phyloP scores from a whole-genome alignment of 2,797 vertebrate species.

The Hyperoplus immaculatus region DNA sequence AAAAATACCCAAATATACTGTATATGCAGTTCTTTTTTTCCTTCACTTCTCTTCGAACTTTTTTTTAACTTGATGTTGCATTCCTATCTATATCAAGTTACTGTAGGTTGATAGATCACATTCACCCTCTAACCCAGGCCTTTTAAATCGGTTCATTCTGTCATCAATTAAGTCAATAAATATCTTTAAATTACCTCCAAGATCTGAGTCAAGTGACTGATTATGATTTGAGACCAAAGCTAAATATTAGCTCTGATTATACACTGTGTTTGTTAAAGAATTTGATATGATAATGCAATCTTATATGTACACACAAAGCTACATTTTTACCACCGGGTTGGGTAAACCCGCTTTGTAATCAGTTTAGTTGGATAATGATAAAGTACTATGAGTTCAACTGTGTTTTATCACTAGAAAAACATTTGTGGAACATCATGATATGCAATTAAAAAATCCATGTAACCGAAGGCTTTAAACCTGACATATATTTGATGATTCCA shows the following conservation, averaged over 20 bases:
- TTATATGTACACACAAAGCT: constrained; percentile 20
- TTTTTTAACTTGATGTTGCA: neutral
- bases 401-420: neutral
- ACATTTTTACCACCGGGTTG: neutral
- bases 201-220: neutral
- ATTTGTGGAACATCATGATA: neutral
- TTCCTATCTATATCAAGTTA: neutral
- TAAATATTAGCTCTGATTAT: constrained; percentile 36
- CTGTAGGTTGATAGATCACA: neutral
- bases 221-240: constrained; percentile 8
- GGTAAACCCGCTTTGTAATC: neutral
- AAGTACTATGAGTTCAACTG: neutral
- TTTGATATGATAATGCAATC: constrained; percentile 22
- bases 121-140: neutral
- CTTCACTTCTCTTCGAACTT: neutral
- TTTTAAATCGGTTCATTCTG: constrained; percentile 1
- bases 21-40: neutral
- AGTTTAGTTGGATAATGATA: neutral
- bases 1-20: neutral
- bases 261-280: constrained; percentile 30
- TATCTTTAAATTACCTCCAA: constrained; percentile 3
- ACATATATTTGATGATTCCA: neutral
- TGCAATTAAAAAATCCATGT: neutral
- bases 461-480: neutral
- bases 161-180: constrained; percentile 9